Conservation (phyloP, 2,888 invertebrate species). For the Cantharis flavilabris region DNA sequence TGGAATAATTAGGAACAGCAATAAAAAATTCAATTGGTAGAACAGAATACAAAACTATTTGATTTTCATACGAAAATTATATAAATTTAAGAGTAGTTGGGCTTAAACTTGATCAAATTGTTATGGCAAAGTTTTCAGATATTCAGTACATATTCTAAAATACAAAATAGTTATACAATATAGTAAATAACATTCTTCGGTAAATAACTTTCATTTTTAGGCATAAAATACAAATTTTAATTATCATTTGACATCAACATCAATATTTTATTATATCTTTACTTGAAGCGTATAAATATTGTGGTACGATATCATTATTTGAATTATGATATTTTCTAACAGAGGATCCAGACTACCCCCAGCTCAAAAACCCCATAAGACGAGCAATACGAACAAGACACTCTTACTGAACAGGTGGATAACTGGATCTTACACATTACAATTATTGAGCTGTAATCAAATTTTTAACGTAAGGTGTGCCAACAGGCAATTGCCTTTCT, state of each 20-base stretch:
- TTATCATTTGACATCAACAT: not conserved
- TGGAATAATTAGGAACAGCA: not conserved
- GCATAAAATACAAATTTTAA: not conserved
- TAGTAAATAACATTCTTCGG: not conserved
- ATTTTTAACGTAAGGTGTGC: constrained; percentile 76
- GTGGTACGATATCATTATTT: constrained; percentile 1
- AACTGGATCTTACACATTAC: not conserved
- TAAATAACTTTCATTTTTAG: not conserved
- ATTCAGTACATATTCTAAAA: not conserved
- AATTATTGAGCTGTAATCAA: constrained; percentile 29
- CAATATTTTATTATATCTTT: not conserved
- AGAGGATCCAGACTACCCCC: not conserved
- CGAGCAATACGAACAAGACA: not conserved
- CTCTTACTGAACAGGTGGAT: not conserved
- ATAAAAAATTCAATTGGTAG: not conserved
- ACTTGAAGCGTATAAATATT: constrained; percentile 1
- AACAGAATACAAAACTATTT: not conserved
- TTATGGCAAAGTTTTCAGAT: not conserved
- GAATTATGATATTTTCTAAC: not conserved
- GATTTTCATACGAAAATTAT: not conserved
- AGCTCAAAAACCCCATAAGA: not conserved
- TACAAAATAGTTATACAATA: not conserved
- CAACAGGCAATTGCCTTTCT: constrained; percentile 89
- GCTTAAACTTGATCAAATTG: not conserved
- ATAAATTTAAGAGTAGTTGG: too few relatives aligned